Evolutionary conservation across 2,113 vertebrate genomes (phyloP).

Genomic region (Polypterus bichir): DNA sequence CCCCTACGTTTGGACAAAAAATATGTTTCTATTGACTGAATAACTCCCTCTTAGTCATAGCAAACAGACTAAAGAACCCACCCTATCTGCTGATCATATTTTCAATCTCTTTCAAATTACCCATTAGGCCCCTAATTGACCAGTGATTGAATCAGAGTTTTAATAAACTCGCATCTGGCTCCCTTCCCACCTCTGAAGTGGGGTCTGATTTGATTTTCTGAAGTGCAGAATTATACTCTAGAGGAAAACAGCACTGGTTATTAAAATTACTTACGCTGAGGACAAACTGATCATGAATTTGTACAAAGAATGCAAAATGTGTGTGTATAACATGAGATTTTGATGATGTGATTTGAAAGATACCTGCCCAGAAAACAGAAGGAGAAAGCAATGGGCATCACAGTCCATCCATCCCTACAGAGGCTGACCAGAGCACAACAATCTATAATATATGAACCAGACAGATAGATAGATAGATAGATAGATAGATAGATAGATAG

Average conservation of each 20-base stretch:
- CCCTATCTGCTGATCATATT: neutral
- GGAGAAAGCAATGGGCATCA: no score
- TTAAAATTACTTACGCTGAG: no score
- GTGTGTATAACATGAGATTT: no score
- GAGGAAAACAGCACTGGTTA: neutral
- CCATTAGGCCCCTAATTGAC: conserved; percentile 33
- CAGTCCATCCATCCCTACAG: no score
- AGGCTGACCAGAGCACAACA: no score
- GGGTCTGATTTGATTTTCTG: neutral
- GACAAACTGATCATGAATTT: no score
- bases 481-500: conserved; percentile 5
- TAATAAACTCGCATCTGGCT: conserved; percentile 34
- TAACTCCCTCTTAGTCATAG: no score
- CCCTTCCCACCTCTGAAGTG: conserved; percentile 9
- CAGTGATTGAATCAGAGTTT: conserved; percentile 29
- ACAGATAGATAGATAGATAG: neutral
- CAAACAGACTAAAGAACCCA: neutral
- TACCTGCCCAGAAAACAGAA: no score
- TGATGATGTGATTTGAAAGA: no score
- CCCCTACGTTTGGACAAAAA: no score
- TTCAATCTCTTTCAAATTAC: conserved; percentile 11
- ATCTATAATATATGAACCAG: neutral
- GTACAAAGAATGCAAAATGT: no score
- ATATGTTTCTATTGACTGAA: no score
- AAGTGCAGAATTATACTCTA: neutral